Evolutionary conservation across 2,888 invertebrate species (phyloP), one percentile per base, ranked within the genome.

Genomic region (Tachina lurida): DNA sequence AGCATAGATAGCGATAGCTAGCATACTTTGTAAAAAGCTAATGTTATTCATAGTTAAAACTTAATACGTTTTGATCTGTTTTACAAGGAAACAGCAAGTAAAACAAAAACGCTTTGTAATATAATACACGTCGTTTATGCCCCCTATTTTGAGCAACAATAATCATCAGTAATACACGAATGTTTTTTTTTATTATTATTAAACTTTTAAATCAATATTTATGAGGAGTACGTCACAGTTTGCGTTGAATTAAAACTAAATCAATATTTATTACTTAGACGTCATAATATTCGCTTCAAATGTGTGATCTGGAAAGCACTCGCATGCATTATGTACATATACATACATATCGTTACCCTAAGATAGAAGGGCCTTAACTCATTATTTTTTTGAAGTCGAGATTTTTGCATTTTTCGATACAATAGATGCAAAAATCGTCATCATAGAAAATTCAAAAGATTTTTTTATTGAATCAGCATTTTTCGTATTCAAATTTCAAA

Each of bases 161-260:
- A 77, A 68, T 77, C 47, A 58, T 47, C 3, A 41, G 22, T 31
- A 12, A 68, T 67, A 47, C 31, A 67, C 76, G 67, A 76, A 39
- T 60, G 39, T 77, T 65, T 65, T 47, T 47, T 10, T 31, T 31
- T 22, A 13, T 49, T 15, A 49, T 15, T n/a, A n/a, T 15, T 49
- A 4, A 31, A 31, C 31, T 31, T 31, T 31, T 7, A 31, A 49
- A 15, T 49, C n/a, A 13, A 49, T 49, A 49, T 49, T 13, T 49
- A 49, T 49, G 49, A 49, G 49, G 49, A 8, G 15, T 49, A 49
- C 49, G 49, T 49, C 49, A 49, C 56, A 7, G 7, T 19, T 56
- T 56, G 31, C 22, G 19, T 54, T 17, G 0, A 31, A 7, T 41
- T 2, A 45, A 73, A 73, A 43, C 10, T 41, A 43, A 77, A 77